phyloP scores from a whole-genome alignment of 2,797 vertebrate species.

The Lutjanus argentimaculatus region DNA sequence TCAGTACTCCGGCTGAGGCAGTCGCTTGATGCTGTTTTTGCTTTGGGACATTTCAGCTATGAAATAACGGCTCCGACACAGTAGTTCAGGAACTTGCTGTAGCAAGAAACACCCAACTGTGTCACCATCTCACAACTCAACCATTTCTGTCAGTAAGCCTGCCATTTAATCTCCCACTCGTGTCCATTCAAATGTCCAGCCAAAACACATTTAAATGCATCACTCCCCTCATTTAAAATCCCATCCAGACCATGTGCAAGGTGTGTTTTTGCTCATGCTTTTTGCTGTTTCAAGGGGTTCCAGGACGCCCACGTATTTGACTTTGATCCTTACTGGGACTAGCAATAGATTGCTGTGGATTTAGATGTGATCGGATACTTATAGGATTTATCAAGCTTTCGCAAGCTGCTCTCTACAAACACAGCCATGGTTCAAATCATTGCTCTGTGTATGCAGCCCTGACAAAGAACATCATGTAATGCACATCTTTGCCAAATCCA shows the following conservation, averaged over 20 bases:
- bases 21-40: slow-evolving; percentile 68
- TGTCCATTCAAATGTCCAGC: slow-evolving; percentile 38
- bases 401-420: slow-evolving; percentile 76
- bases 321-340: slow-evolving; percentile 65
- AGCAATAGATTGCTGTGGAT: slow-evolving; percentile 76
- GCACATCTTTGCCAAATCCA: slow-evolving; percentile 77
- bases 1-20: slow-evolving; percentile 60
- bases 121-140: slow-evolving; percentile 50
- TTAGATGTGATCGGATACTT: slow-evolving; percentile 79
- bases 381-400: slow-evolving; percentile 81
- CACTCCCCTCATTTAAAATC: slow-evolving; percentile 30
- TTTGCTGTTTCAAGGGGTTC: slow-evolving; percentile 55
- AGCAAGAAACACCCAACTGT: slow-evolving; percentile 57
- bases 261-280: slow-evolving; percentile 35
- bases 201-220: slow-evolving; percentile 34
- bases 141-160: slow-evolving; percentile 12
- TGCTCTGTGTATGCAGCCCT: slow-evolving; percentile 65
- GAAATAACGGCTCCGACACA: slow-evolving; percentile 57
- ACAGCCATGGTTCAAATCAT: slow-evolving; percentile 69
- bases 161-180: slow-evolving; percentile 48
- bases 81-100: slow-evolving; percentile 50
- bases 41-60: slow-evolving; percentile 64
- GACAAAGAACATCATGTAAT: slow-evolving; percentile 82
- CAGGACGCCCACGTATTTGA: slow-evolving; percentile 46
- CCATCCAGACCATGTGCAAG: slow-evolving; percentile 17